Base-by-base conservation (phyloP, 2,888 invertebrate genomes). In the Agrochola lota region DNA sequence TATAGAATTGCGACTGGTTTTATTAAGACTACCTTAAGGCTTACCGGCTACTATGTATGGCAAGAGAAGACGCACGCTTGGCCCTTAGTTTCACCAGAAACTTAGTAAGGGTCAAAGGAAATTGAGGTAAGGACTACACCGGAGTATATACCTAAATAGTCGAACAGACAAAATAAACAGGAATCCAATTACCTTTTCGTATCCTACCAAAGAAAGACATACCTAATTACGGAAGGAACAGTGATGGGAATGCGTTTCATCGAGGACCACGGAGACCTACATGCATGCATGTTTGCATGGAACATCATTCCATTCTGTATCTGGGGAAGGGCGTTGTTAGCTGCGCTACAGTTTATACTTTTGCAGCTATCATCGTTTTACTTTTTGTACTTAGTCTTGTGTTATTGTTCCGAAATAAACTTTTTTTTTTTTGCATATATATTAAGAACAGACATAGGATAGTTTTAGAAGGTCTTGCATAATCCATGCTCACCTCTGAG, bases 1-100 rank as follows among this genome's bases (percentile, higher is more conserved):
- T 68, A 68, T 80, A 52, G 23, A 68, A 63, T 52, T 74, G 63
- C 40, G 12, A 80, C 68, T 68, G 57, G 74, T 74, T 68, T 15
- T 80, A 59, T 80, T 73, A 30, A 55, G 63, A 20, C 11, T 20
- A 52, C 40, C 23, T 26, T 30, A 49, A 30, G 55, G 49, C n/a
- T 23, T 30, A 55, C n/a, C 15, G 20, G n/a, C 11, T 57, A 57
- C 20, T 63, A 68, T 46, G 66, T 60, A 72, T 46, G 66, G 46
- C 17, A 67, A 1, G 23, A 55, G n/a, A 57, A 68, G 67, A 26
- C 12, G 60, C 15, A 63, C 26, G 26, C 57, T 15, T n/a, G 23
- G n/a, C 3, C 26, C 26, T 67, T 20, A 67, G 52, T 80, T 73
- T 79, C 62, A 80, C 63, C 55, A 62, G 60, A 64, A 30, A 17